Conservation (phyloP, 30 jellyfish, hydroid and myxozoan genomes). For the Turritopsis rubra region DNA sequence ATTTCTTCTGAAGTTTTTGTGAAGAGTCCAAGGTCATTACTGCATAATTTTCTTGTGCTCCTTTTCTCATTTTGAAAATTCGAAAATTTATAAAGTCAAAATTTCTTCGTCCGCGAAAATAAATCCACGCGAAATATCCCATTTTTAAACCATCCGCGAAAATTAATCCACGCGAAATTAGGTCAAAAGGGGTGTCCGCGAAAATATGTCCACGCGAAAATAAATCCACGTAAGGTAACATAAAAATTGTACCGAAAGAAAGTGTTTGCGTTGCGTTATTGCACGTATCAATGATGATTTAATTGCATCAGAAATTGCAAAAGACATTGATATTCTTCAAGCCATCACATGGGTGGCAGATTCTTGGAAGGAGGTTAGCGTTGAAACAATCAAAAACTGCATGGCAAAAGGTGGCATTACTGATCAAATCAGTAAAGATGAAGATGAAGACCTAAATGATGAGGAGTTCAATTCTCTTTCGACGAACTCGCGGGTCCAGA, state of each 20-base stretch:
- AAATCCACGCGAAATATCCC: too few species aligned
- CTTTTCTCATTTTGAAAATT: too few species aligned
- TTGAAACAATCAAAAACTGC: constrained; percentile 30
- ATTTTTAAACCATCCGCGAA: too few species aligned
- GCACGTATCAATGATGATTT: neutral
- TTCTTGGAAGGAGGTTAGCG: constrained; percentile 38
- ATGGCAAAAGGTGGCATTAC: constrained; percentile 21
- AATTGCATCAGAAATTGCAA: constrained; percentile 30
- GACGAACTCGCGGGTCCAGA: neutral
- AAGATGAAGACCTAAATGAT: constrained; percentile 21
- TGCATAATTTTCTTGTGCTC: too few species aligned
- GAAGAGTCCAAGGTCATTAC: too few species aligned
- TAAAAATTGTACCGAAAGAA: neutral
- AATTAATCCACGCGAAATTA: too few species aligned
- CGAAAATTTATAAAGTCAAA: too few species aligned
- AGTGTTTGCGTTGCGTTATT: neutral
- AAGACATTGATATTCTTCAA: constrained; percentile 30
- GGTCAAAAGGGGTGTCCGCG: too few species aligned
- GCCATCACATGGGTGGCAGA: constrained; percentile 41
- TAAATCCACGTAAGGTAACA: too few species aligned
- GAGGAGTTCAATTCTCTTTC: constrained; percentile 16
- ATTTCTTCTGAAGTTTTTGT: too few species aligned
- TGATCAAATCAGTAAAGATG: constrained; percentile 21
- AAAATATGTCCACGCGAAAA: too few species aligned
- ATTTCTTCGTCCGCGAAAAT: too few species aligned